Percentiles rank a stretch among this genome's conserved stretches.
These are phyloP conservation scores for Coelopa pilipes DNA, from an alignment of 2,888 invertebrate species.

Conservation along the genomic window DNA sequence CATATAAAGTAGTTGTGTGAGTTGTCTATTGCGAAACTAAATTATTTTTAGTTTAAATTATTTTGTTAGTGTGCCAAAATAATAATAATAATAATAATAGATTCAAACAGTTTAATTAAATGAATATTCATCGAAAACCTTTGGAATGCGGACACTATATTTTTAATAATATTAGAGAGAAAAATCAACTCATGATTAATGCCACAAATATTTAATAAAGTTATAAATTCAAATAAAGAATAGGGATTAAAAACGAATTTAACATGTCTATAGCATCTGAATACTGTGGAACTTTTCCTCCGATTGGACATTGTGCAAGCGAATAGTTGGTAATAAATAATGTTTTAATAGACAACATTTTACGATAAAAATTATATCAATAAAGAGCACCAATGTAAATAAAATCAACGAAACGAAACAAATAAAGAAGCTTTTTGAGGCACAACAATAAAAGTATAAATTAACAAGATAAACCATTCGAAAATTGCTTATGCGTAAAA, in stretches of 20 bases:
- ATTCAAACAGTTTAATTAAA: no score
- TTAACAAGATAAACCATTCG: slow-evolving; percentile 14
- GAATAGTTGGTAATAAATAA: not conserved
- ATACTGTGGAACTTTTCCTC: not conserved
- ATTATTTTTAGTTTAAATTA: no score
- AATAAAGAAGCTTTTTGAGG: not conserved
- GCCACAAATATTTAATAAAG: not conserved
- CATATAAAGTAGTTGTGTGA: slow-evolving; percentile 21
- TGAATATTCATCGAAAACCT: no score
- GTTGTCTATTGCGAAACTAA: slow-evolving; percentile 17
- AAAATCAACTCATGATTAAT: not conserved
- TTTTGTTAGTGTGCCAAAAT: no score
- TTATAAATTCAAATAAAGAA: not conserved
- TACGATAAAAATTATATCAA: slow-evolving; percentile 6
- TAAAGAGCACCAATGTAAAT: slow-evolving; percentile 32
- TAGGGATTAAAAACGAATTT: not conserved
- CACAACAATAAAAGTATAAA: slow-evolving; percentile 2
- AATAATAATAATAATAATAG: no score
- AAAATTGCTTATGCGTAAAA: not conserved
- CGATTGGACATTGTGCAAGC: not conserved
- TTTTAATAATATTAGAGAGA: no score
- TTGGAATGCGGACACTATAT: no score
- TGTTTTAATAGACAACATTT: not conserved
- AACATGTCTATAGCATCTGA: not conserved
- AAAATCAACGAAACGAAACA: slow-evolving; percentile 18